Percentiles rank a stretch among this genome's conserved stretches.
These are phyloP conservation scores for Drosophila biarmipes DNA, from an alignment of 1,140 invertebrate genomes.

Conservation along the genomic window DNA sequence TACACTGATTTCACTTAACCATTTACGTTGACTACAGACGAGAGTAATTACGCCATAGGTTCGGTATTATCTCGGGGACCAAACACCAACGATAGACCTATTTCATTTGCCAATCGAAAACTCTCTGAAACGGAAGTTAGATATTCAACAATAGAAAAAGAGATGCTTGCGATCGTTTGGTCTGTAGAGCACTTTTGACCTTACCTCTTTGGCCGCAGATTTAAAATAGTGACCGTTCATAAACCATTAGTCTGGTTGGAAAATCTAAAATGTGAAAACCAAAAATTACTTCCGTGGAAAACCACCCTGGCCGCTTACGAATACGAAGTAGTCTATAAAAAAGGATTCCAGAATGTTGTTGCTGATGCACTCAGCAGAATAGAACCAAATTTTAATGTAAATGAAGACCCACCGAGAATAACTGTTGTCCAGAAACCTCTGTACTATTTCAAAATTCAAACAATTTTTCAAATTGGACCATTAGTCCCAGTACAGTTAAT, in stretches of 20 bases:
- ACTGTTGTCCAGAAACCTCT: neutral
- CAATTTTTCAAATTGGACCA: neutral
- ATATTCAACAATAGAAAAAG: constrained; percentile 12
- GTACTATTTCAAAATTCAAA: constrained; percentile 1
- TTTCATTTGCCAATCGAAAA: constrained; percentile 7
- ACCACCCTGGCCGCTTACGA: constrained; percentile 10
- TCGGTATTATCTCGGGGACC: constrained; percentile 10
- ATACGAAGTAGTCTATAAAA: constrained; percentile 11
- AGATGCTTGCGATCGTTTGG: neutral
- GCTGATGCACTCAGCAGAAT: constrained; percentile 21
- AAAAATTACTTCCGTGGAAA: constrained; percentile 19
- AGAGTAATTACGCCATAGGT: neutral
- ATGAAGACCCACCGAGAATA: constrained; percentile 5
- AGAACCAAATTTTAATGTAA: constrained; percentile 6
- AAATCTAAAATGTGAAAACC: constrained; percentile 9
- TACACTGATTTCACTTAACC: constrained; percentile 11
- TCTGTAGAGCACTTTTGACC: neutral
- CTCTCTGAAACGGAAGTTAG: constrained; percentile 13
- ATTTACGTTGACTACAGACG: neutral
- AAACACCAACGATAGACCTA: constrained; percentile 6
- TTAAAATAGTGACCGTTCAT: neutral
- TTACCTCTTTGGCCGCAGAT: constrained; percentile 10
- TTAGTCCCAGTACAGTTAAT: constrained; percentile 1
- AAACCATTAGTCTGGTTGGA: constrained; percentile 9
- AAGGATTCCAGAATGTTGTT: constrained; percentile 1